Percentiles rank a stretch among this genome's conserved stretches.
Conservation (phyloP, 2,797 vertebrate genomes). For the Rallus crepitans region DNA sequence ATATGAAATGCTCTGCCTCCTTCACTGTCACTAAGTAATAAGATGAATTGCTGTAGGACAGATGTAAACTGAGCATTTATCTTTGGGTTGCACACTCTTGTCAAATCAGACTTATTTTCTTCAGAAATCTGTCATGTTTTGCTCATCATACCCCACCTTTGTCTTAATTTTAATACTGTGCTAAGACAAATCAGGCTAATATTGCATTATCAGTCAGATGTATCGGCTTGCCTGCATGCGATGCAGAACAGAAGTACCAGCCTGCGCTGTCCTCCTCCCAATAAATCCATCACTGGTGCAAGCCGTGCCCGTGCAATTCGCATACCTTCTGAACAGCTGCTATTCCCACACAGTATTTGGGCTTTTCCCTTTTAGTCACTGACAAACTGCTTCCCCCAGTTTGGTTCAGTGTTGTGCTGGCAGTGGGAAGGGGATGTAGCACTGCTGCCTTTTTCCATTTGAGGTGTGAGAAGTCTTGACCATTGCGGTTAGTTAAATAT, state of each 20-base stretch:
- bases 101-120: neutral
- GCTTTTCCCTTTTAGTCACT: neutral
- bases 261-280: neutral
- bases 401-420: neutral
- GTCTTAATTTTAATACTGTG: neutral
- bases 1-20: neutral
- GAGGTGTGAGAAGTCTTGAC: neutral
- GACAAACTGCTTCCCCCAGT: neutral
- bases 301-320: neutral
- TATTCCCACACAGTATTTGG: neutral
- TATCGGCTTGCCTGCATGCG: neutral
- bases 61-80: neutral
- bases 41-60: neutral
- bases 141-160: neutral
- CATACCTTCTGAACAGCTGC: neutral
- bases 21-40: neutral
- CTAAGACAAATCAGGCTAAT: neutral
- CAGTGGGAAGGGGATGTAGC: neutral
- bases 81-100: neutral
- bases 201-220: neutral
- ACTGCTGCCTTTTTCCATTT: neutral
- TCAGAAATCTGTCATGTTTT: neutral
- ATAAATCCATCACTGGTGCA: neutral
- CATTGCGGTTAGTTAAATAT: constrained; percentile 5
- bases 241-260: fast-evolving